Evolutionary conservation across 2,113 vertebrate species (phyloP).

Genomic region (Cathartes aura): DNA sequence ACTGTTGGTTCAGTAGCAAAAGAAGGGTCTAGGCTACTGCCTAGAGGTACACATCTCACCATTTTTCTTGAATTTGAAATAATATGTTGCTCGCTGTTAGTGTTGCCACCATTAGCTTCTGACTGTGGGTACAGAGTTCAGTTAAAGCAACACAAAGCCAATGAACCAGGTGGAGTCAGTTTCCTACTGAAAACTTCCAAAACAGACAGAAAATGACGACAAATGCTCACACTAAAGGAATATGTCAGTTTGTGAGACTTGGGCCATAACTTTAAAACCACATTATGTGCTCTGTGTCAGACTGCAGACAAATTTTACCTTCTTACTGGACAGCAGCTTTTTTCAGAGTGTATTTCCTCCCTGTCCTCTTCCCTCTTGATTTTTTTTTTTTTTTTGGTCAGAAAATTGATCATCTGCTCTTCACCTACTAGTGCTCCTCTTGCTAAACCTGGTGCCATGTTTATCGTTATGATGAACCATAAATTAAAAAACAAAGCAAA

Average conservation of each 20-base stretch:
- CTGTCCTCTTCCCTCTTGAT: background rate
- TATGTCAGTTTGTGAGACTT: background rate
- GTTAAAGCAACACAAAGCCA: background rate
- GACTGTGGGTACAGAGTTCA: background rate
- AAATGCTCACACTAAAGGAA: background rate
- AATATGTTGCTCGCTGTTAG: background rate
- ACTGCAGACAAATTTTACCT: background rate
- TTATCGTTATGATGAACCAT: background rate
- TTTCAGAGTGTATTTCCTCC: background rate
- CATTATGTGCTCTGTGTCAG: background rate
- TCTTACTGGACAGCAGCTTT: background rate
- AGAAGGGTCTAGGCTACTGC: background rate
- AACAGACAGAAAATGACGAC: background rate
- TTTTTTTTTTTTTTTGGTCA: background rate
- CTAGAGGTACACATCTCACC: background rate
- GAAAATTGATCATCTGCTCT: background rate
- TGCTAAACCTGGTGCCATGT: background rate
- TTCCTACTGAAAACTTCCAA: background rate
- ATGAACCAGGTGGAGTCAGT: background rate
- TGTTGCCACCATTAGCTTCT: background rate
- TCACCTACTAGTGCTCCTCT: background rate
- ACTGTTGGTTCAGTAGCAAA: background rate
- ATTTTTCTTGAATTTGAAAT: background rate
- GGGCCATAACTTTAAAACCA: background rate
- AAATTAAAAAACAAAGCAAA: background rate